These are phyloP conservation scores for Carassius carassius DNA, from an alignment of 2,113 vertebrate genomes.

Conservation along the genomic window DNA sequence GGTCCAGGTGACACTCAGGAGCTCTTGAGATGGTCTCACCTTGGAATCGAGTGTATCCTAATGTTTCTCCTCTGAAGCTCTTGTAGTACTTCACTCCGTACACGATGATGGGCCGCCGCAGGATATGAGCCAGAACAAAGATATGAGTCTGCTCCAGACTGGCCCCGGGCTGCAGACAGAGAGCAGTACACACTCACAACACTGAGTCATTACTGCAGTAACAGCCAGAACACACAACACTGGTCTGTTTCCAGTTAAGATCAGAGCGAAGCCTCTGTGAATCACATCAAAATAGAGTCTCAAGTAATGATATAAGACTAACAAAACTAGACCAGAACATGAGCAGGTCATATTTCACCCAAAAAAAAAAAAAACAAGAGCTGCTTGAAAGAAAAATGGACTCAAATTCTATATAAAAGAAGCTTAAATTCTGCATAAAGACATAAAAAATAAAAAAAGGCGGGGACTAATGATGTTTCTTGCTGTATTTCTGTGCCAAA, in stretches of 20 bases:
- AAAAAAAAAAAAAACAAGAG: no score
- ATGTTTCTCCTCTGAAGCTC: constrained; percentile 97
- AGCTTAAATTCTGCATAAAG: no score
- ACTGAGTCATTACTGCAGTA: background rate
- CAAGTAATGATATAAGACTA: no score
- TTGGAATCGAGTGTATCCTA: constrained; percentile 98
- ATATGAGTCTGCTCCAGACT: constrained; percentile 99
- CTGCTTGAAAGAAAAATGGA: no score
- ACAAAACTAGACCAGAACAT: no score
- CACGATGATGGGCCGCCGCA: constrained; percentile 97
- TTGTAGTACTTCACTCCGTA: constrained; percentile 99
- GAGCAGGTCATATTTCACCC: background rate
- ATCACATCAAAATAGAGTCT: background rate
- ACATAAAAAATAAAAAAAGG: no score
- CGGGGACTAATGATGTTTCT: no score
- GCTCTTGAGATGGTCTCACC: constrained; percentile 76
- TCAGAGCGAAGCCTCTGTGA: background rate
- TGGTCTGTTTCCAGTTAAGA: background rate
- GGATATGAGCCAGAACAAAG: constrained; percentile 99
- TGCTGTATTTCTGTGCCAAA: no score
- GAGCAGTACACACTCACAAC: no score
- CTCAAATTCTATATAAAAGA: no score
- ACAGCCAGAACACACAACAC: background rate
- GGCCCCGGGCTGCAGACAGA: constrained; percentile 85
- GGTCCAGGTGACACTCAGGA: no score